A percentile compares a stretch with the other conserved stretches of the same genome.
These are phyloP conservation scores for Spermophilus dauricus DNA, from an alignment of 2,113 vertebrate species.

Conservation along the genomic window DNA sequence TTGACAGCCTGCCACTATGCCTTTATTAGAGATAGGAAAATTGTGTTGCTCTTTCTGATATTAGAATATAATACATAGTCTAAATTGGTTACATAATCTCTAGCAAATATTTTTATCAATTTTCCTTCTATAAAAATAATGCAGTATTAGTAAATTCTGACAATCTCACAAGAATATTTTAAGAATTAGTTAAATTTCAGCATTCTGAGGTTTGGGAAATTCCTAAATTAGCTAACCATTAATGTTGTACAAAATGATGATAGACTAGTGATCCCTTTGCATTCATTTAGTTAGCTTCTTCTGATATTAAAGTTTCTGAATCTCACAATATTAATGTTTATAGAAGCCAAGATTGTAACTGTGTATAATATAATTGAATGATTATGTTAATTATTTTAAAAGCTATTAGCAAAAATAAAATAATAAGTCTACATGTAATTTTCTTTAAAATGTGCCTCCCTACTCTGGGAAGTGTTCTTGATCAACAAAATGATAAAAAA, in stretches of 20 bases:
- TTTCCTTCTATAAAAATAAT: background rate
- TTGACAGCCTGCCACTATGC: background rate
- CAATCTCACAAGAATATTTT: conserved; percentile 29
- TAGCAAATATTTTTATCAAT: background rate
- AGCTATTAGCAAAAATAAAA: conserved; percentile 42
- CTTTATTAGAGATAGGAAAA: background rate
- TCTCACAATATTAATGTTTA: conserved; percentile 42
- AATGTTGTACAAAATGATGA: background rate
- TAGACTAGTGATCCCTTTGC: background rate
- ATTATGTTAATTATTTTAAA: background rate
- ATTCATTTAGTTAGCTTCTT: conserved; percentile 31
- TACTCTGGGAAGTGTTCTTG: background rate
- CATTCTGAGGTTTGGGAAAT: conserved; percentile 10
- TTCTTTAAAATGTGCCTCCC: background rate
- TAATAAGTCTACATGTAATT: background rate
- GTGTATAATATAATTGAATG: background rate
- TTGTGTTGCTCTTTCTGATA: background rate
- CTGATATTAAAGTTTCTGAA: conserved; percentile 12
- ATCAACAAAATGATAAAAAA: conserved; percentile 51
- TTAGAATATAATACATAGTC: background rate
- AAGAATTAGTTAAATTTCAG: background rate
- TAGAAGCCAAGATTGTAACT: background rate
- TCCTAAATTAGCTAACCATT: conserved; percentile 14
- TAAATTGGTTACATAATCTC: background rate
- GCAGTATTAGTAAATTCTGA: background rate